Evolutionary conservation across 2,113 vertebrate genomes (phyloP).

Genomic region (Otus sunia): DNA sequence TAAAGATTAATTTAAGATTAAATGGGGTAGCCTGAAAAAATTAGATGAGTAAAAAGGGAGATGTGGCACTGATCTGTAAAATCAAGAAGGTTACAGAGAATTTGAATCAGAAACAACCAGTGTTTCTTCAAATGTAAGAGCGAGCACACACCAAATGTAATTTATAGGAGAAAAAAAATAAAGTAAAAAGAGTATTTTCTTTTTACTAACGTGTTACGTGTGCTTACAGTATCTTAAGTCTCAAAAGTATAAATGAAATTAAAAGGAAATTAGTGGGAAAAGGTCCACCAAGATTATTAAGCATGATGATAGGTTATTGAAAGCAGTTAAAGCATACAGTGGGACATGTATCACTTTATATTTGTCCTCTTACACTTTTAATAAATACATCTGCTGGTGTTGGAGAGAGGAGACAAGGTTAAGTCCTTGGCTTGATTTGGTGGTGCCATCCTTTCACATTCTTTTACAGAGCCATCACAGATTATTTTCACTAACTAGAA

Average conservation of each 20-base stretch:
- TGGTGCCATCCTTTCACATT: not conserved
- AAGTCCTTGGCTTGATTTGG: not conserved
- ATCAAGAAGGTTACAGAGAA: not conserved
- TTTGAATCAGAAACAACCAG: not conserved
- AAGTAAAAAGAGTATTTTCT: not conserved
- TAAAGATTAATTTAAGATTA: slow-evolving; percentile 2
- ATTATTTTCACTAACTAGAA: not conserved
- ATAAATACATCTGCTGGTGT: not conserved
- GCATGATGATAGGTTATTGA: not conserved
- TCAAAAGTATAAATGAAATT: not conserved
- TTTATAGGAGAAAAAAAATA: not conserved
- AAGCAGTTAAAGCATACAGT: not conserved
- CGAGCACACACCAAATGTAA: rapidly evolving
- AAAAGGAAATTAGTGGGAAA: not conserved
- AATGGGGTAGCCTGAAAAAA: not conserved
- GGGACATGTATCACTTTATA: not conserved
- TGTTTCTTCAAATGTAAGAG: not conserved
- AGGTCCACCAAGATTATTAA: not conserved
- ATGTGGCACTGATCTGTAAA: not conserved
- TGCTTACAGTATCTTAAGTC: not conserved
- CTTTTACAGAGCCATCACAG: not conserved
- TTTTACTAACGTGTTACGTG: not conserved
- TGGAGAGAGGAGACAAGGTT: not conserved
- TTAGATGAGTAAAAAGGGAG: not conserved
- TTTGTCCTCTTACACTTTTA: not conserved